Base-by-base conservation (phyloP, 1,140 invertebrate genomes). In the Colletes gigas region DNA sequence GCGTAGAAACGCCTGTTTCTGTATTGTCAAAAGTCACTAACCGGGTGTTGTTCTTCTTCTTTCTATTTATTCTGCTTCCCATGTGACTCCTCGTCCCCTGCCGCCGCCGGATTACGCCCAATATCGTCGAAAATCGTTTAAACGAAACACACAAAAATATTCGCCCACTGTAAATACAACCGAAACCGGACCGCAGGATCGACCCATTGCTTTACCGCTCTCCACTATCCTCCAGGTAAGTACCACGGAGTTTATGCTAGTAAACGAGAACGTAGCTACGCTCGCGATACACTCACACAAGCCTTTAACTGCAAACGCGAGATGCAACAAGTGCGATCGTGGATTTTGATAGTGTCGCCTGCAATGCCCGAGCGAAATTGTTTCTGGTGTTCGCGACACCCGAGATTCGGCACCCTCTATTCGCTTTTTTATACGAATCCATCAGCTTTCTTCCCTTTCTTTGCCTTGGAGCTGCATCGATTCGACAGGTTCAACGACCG, bases 11-110 rank as follows among this genome's bases (percentile, higher is more conserved):
- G 41, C 50, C 44, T 44, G 52, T 30, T 30, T 57, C 39, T 57
- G 47, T 66, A 77, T 19, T 44, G 50, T 14, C 62, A 68, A 68
- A 30, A 68, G 30, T 80, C 66, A 85, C 85, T 92, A 92, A 92
- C 89, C 75, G 82, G 88, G 86, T 90, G 83, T 92, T 91, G 84
- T 91, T 92, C 84, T 92, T 91, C 87, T 90, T 92, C 83, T 91
- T 91, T 91, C 83, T 90, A 90, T 91, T 84, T 89, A 89, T 83
- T 86, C 82, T 90, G 89, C 83, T 87, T 89, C 81, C 83, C 76
- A 90, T 76, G 88, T 90, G 88, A 90, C 88, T 91, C 86, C 89
- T 89, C 90, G 85, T 87, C 83, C 89, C 79, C 82, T 83, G 85
- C 78, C 87, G 84, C 85, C 88, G 85, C 76, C 85, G 81, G 85